Evolutionary conservation across 2,888 invertebrate genomes (phyloP), one percentile per base, ranked within the genome.

Genomic region (Dryomyza anilis): DNA sequence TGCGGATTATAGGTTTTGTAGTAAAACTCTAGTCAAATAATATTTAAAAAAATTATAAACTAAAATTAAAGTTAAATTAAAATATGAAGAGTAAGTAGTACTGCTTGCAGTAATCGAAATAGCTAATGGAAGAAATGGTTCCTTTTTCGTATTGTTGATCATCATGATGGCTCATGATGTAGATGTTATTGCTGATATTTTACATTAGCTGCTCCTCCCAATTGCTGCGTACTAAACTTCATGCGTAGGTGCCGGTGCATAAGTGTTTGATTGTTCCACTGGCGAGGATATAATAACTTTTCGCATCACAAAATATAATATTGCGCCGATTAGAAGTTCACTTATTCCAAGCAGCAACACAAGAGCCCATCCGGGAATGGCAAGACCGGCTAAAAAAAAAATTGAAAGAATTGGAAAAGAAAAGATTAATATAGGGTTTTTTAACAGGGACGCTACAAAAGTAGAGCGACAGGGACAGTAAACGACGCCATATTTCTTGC

Each of bases 281-380:
- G 79, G 75, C 71, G 80, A 78, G 36, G 79, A 76, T 16, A 93
- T 82, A 19, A 93, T 87, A 2, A 89, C 75, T 80, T 89, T 92
- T 71, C 89, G 87, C 86, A 93, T 86, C 12, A 89, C 81, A 0
- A 87, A 83, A 74, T 90, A 93, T 0, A 92, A 77, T 7, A 89
- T 84, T 1, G 86, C 92, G 46, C 92, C 93, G n/a, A 89, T 74
- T 3, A 89, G 66, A 33, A 93, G 79, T 86, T 93, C 90, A 50
- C 87, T 87, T 12, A 92, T 79, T 23, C 89, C 92, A 19, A 90
- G 84, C 72, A 93, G 81, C 27, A 91, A 76, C 66, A 91, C 87
- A 66, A 92, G 87, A 0, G 90, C 89, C 92, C 93, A 93, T 0
- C 91, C 91, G 67, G 93, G 92, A 71, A 93, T 88, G 10, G 89